These are phyloP conservation scores for Zelostemma sp. DNA, from an alignment of 1,140 invertebrate species.

Conservation along the genomic window DNA sequence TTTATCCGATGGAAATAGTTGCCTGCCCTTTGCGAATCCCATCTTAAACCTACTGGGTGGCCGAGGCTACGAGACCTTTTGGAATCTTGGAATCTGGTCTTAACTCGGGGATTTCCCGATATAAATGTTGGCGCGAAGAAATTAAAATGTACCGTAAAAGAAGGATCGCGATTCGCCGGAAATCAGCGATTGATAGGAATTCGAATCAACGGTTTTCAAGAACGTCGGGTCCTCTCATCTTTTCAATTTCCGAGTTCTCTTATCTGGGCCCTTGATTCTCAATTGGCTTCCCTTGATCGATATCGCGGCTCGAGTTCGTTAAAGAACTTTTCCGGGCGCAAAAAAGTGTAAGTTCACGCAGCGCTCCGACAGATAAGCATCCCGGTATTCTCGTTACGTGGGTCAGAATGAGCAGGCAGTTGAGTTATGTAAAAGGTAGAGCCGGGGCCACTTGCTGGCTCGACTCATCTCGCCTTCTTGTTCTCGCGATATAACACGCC, in stretches of 20 bases:
- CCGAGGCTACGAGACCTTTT: background rate
- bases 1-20: constrained; percentile 25
- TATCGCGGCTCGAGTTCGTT: constrained; percentile 47
- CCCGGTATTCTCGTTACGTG: constrained; percentile 48
- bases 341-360: constrained; percentile 38
- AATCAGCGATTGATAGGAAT: too few species aligned
- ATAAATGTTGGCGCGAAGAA: too few species aligned
- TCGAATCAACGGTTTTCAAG: too few species aligned
- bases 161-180: too few species aligned
- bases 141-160: too few species aligned
- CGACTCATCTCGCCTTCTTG: constrained; percentile 34
- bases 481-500: constrained; percentile 37
- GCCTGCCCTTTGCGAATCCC: constrained; percentile 4
- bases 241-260: background rate
- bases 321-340: constrained; percentile 26
- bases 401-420: constrained; percentile 43
- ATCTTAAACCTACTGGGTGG: constrained; percentile 28
- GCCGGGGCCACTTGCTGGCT: constrained; percentile 28
- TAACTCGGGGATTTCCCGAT: too few species aligned
- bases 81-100: too few species aligned
- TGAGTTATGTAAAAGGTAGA: constrained; percentile 50
- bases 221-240: background rate
- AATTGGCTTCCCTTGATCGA: constrained; percentile 18
- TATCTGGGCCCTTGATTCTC: background rate
- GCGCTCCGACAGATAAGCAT: constrained; percentile 37